Evolutionary conservation across 2,113 vertebrate genomes (phyloP).

Genomic region (Procapra przewalskii): DNA sequence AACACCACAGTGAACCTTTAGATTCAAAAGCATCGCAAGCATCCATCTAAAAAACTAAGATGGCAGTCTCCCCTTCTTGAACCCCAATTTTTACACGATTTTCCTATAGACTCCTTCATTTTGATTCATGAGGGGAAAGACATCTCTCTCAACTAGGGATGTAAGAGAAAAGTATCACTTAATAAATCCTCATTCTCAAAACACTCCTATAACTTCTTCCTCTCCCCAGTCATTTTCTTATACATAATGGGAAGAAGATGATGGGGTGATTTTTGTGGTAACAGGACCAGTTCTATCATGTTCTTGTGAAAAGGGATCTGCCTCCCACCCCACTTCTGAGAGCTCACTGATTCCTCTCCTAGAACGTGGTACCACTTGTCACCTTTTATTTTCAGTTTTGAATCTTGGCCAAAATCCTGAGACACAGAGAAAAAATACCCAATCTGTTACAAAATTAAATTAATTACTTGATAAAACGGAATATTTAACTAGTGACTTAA

Average conservation of each 20-base stretch:
- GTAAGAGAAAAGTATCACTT: constrained; percentile 23
- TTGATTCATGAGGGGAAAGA: constrained; percentile 1
- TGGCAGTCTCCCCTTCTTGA: not conserved
- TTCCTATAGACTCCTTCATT: not conserved
- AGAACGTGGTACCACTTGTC: not conserved
- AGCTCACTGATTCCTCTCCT: not conserved
- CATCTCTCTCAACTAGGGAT: not conserved
- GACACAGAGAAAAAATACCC: not conserved
- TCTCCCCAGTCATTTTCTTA: not conserved
- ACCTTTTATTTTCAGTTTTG: constrained; percentile 24
- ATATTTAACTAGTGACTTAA: constrained; percentile 10
- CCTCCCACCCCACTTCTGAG: not conserved
- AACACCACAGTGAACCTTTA: not conserved
- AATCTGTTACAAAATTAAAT: constrained; percentile 14
- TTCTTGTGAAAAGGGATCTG: not conserved
- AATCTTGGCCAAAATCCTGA: constrained; percentile 11
- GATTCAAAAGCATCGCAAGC: not conserved
- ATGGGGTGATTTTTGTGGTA: not conserved
- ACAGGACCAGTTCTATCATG: not conserved
- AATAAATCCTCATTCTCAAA: not conserved
- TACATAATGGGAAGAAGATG: not conserved
- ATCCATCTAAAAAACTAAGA: not conserved
- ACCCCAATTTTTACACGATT: not conserved
- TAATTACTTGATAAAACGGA: not conserved
- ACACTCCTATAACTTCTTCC: not conserved